phyloP scores from a whole-genome alignment of 2,888 invertebrate species.

The Eudasyphora cyanicolor region DNA sequence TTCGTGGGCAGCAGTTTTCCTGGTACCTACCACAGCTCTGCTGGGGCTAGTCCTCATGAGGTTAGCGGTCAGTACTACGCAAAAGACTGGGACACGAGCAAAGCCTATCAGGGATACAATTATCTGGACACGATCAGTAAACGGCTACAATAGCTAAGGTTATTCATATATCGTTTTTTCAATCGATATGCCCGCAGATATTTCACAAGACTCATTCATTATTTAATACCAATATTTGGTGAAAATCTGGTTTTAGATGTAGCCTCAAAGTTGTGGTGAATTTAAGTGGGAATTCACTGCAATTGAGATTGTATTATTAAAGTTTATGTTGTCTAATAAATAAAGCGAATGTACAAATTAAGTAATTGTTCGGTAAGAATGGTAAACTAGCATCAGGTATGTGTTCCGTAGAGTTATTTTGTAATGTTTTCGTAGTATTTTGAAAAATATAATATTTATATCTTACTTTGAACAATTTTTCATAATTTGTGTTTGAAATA shows the following conservation, averaged over 20 bases:
- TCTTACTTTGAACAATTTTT: too few species aligned
- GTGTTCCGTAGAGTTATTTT: too few species aligned
- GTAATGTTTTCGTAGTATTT: not conserved
- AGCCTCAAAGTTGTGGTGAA: not conserved
- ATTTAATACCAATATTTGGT: constrained; percentile 54
- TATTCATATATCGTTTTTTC: constrained; percentile 45
- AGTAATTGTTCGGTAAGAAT: not conserved
- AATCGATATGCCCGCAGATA: constrained; percentile 53
- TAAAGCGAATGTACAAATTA: not conserved
- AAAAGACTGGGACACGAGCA: constrained; percentile 77
- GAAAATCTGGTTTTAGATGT: constrained; percentile 8
- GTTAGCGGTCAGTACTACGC: constrained; percentile 69
- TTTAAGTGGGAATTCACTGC: not conserved
- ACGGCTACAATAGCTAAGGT: constrained; percentile 70
- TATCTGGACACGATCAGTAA: constrained; percentile 76
- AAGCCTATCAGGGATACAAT: constrained; percentile 76
- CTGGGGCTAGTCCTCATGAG: constrained; percentile 73
- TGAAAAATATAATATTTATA: too few species aligned
- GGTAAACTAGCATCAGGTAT: too few species aligned
- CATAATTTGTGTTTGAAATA: too few species aligned
- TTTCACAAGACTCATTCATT: constrained; percentile 64
- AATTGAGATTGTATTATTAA: constrained; percentile 1
- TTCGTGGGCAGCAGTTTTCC: constrained; percentile 76
- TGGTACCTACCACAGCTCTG: constrained; percentile 68
- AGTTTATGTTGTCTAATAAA: constrained; percentile 7